Conservation (phyloP, 1,140 invertebrate species). For the Melanaphis sacchari region DNA sequence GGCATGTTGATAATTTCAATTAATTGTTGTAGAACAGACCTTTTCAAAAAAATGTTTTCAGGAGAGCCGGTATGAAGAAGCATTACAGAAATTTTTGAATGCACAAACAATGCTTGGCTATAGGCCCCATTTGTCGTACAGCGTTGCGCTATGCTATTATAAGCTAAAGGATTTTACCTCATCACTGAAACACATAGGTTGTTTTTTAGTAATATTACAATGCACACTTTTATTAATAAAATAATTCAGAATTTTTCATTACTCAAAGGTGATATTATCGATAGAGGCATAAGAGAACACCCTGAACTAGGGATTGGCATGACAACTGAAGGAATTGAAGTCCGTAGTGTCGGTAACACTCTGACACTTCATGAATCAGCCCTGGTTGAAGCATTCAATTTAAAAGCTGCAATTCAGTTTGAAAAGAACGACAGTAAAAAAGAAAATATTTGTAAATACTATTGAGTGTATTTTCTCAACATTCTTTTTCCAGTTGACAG, state of each 20-base stretch:
- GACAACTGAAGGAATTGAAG: constrained; percentile 97
- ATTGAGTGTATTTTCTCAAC: neutral
- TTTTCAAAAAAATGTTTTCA: constrained; percentile 62
- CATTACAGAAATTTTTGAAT: constrained; percentile 89
- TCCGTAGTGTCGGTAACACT: constrained; percentile 96
- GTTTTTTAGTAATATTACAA: constrained; percentile 33
- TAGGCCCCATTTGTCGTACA: constrained; percentile 92
- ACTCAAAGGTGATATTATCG: constrained; percentile 89
- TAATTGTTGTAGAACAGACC: neutral
- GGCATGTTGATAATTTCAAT: constrained; percentile 66
- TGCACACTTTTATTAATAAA: neutral
- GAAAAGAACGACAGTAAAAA: constrained; percentile 89
- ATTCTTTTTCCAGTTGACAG: constrained; percentile 73
- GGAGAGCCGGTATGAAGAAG: constrained; percentile 89
- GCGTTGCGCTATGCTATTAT: constrained; percentile 95
- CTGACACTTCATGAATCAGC: constrained; percentile 95
- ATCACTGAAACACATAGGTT: constrained; percentile 86
- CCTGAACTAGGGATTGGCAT: constrained; percentile 97
- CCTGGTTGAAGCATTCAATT: constrained; percentile 96
- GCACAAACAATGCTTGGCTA: constrained; percentile 89
- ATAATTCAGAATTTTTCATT: constrained; percentile 49
- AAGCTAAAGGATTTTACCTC: constrained; percentile 91
- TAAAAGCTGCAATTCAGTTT: constrained; percentile 98
- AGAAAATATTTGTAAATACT: constrained; percentile 58
- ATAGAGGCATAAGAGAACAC: constrained; percentile 94